A percentile compares a stretch with the other conserved stretches of the same genome.
Conservation (phyloP, 2,113 vertebrate species). For the Trichomycterus rosablanca region DNA sequence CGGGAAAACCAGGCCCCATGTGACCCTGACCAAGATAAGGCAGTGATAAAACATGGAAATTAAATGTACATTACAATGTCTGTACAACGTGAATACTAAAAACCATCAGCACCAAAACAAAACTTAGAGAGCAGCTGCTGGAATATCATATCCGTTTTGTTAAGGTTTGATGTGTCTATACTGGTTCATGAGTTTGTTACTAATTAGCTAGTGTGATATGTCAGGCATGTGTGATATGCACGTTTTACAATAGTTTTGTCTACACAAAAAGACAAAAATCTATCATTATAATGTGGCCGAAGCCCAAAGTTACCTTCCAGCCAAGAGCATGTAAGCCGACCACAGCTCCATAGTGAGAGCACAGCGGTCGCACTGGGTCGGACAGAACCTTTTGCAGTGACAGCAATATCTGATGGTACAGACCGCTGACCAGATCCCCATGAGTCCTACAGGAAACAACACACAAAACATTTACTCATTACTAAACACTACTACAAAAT, state of each 20-base stretch:
- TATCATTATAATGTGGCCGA: no score
- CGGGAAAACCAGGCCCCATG: no score
- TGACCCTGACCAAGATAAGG: no score
- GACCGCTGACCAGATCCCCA: constrained; percentile 79
- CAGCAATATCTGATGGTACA: constrained; percentile 86
- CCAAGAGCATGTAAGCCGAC: constrained; percentile 87
- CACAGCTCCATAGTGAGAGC: constrained; percentile 89
- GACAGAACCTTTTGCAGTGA: constrained; percentile 89
- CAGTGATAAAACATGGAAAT: no score
- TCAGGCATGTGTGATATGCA: no score
- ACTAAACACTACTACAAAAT: no score
- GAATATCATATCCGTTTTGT: not conserved
- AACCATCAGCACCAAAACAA: not conserved
- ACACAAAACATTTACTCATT: not conserved
- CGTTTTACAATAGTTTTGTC: no score
- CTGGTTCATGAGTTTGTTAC: no score
- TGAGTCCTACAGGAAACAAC: constrained; percentile 74
- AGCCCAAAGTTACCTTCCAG: constrained; percentile 83
- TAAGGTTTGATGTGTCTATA: not conserved
- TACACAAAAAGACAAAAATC: no score
- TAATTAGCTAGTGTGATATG: no score
- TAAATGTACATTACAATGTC: no score
- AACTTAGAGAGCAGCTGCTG: not conserved
- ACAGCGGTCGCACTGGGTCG: constrained; percentile 85
- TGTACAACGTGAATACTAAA: no score